Evolutionary conservation across 2,113 vertebrate species (phyloP), one percentile per base, ranked within the genome.

Genomic region (Mobula hypostoma): DNA sequence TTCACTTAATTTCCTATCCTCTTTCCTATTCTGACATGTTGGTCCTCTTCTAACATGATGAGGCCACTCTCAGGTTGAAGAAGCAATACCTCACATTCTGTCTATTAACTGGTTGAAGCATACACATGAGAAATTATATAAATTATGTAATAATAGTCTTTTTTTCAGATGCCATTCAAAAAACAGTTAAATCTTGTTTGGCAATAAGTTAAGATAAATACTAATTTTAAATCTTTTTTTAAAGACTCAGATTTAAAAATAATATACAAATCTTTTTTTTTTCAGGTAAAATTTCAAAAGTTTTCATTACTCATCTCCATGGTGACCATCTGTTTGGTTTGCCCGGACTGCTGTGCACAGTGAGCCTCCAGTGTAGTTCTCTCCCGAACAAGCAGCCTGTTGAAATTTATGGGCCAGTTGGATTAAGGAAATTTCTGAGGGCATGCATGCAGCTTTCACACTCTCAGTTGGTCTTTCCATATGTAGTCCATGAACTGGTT

Each of bases 251-350:
- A 32, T 66, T 8, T 29, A 90, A 66, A 90, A 63, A 70, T 91
- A 70, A 91, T 36, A 15, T 36, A 9, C 61, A 40, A 36, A 70
- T 40, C 32, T 11, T 48, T 92, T 7, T 7, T 48, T 72, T 72
- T 72, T 72, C 94, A 99, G 98, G 98, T 83, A 97, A 96, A 94
- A 98, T 99, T 68, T 97, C 97, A 94, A 99, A 99, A 96, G 97
- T 99, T 90, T 99, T 99, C 96, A 98, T 99, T 94, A 98, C 98
- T 0, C 98, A 99, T 90, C 96, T 99, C 8, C 98, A 99, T 15
- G 98, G 98, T 0, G 98, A 99, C 94, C 98, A 99, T 95, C 63
- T 99, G 1, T 99, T 99, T 48, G 98, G 98, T 0, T 97, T 99
- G 0, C 98, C 98, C 0, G 98, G 98, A 90, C 97, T 99, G 15